phyloP scores from a whole-genome alignment of 1,140 invertebrate species.

The Atopsyche davidsoni region DNA sequence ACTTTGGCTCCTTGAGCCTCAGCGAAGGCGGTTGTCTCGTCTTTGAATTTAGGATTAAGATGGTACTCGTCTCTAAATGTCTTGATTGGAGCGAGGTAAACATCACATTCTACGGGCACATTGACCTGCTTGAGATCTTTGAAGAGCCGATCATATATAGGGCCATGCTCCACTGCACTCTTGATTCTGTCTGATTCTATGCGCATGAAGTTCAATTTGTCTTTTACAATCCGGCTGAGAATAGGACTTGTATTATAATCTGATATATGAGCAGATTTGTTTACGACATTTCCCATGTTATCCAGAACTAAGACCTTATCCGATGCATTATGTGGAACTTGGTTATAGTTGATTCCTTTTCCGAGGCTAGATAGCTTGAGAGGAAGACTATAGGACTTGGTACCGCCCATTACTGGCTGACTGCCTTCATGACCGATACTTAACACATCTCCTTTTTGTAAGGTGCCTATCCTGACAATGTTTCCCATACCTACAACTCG shows the following conservation, averaged over 20 bases:
- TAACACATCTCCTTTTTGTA: conserved; percentile 43
- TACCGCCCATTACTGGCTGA: conserved; percentile 26
- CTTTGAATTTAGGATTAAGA: conserved; percentile 48
- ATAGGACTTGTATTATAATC: conserved; percentile 46
- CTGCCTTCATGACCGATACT: conserved; percentile 36
- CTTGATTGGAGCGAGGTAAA: conserved; percentile 50
- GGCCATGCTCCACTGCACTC: conserved; percentile 52
- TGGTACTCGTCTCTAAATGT: conserved; percentile 49
- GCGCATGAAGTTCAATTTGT: conserved; percentile 47
- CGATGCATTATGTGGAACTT: conserved; percentile 46
- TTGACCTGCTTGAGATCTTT: conserved; percentile 49
- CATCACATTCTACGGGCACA: conserved; percentile 46
- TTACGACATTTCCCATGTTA: conserved; percentile 45
- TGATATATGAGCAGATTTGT: conserved; percentile 44
- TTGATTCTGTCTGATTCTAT: conserved; percentile 51
- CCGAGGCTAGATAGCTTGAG: conserved; percentile 46
- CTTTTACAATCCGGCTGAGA: conserved; percentile 43
- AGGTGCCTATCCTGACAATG: conserved; percentile 49
- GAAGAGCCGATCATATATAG: conserved; percentile 51
- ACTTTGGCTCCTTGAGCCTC: conserved; percentile 45
- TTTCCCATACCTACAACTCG: conserved; percentile 58
- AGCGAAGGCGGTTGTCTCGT: conserved; percentile 50
- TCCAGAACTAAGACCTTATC: conserved; percentile 47
- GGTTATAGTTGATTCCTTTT: conserved; percentile 44
- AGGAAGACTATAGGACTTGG: conserved; percentile 45